Conservation (phyloP, 2,797 vertebrate species). For the Iguana delicatissima region DNA sequence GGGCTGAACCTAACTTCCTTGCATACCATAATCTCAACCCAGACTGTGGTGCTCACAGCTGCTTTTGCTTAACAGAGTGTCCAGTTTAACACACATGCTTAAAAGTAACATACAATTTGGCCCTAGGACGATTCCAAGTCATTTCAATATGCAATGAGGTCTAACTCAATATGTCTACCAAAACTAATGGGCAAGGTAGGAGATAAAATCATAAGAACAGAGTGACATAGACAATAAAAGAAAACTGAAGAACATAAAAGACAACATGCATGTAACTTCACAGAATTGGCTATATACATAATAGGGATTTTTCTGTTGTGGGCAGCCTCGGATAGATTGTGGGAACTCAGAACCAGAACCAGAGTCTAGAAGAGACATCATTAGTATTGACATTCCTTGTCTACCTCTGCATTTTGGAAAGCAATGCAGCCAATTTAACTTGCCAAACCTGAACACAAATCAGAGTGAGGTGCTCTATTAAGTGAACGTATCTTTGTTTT, state of each 20-base stretch:
- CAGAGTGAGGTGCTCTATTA: not conserved
- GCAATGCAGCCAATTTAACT: not conserved
- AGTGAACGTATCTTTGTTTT: constrained; percentile 11
- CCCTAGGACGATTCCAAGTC: not conserved
- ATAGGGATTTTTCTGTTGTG: not conserved
- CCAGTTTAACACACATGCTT: not conserved
- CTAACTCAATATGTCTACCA: not conserved
- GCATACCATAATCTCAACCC: not conserved
- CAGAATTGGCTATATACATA: not conserved
- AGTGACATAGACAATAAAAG: not conserved
- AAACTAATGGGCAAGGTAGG: not conserved
- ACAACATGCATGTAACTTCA: not conserved
- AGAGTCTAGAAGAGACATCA: not conserved
- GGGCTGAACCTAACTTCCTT: not conserved
- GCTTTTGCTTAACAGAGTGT: not conserved
- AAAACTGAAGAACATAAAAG: no score
- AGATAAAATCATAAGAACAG: not conserved
- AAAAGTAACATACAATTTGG: not conserved
- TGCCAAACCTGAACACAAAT: not conserved
- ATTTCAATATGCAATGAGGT: not conserved
- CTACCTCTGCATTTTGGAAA: not conserved
- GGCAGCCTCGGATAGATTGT: not conserved
- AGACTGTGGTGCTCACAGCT: not conserved
- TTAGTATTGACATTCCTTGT: not conserved
- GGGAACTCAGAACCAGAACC: not conserved